Base-by-base conservation (phyloP, 2,113 vertebrate species). In the Pandion haliaetus region DNA sequence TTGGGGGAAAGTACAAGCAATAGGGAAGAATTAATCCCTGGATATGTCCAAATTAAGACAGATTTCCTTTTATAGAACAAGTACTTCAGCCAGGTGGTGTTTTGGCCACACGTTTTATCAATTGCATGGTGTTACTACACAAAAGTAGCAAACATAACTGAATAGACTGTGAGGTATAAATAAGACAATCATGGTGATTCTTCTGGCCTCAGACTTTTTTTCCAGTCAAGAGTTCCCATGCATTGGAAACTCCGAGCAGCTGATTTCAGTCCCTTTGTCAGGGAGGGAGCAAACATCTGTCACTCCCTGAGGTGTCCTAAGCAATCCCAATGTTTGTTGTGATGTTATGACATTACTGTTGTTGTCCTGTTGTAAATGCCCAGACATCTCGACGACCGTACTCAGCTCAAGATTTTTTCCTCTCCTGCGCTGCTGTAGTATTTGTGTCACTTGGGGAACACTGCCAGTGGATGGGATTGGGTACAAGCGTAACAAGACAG, bases 381-480 rank as follows among this genome's bases (percentile, higher is more conserved):
- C 66, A 97, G 96, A 94, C 87, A 95, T 78, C 87, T 63, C 14
- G 94, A 95, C 50, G 38, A 94, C 95, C 1, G 23, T 34, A 24
- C 74, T 91, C 67, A 77, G 91, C 70, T 90, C 59, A 67, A 52
- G 78, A 83, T 55, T 73, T 95, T 93, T 94, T 87, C 20, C 14
- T 74, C 89, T 86, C 74, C 52, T 76, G 32, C 0, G 0, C 40
- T 79, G 82, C 91, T 93, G 50, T 25, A 93, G 88, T 88, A 94
- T 96, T 95, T 89, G 47, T 95, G 67, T 95, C 91, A 91, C 89
- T 95, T 91, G 73, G 72, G 96, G 94, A 96, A 85, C 69, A 28
- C 66, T 97, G 96, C 96, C 97, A 97, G 65, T 10, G 87, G 76
- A 50, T 71, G 28, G 71, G 67, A 91, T 90, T 87, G 82, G 71